These are phyloP conservation scores for Drosophila nr. fundita DNA, from an alignment of 2,888 invertebrate genomes.

Conservation along the genomic window DNA sequence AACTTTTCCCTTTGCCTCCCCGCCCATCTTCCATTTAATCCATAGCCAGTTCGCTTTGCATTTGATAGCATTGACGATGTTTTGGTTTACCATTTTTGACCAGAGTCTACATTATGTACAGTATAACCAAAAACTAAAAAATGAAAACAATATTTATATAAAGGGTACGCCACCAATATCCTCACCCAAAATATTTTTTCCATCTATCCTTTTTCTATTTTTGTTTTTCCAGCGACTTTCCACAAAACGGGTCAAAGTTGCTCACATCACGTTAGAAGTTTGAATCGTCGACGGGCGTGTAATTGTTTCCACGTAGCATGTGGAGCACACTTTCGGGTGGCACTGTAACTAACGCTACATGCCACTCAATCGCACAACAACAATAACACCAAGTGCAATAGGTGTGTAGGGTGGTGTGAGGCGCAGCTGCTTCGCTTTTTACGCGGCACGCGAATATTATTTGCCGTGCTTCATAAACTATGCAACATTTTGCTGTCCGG, in stretches of 20 bases:
- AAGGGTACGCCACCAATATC: not conserved
- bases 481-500: conserved; percentile 70
- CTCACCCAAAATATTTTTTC: conserved; percentile 23
- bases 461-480: conserved; percentile 68
- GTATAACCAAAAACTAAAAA: conserved; percentile 10
- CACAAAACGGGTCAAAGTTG: conserved; percentile 72
- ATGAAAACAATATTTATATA: conserved; percentile 23
- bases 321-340: conserved; percentile 44
- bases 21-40: not conserved
- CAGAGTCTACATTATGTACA: conserved; percentile 32
- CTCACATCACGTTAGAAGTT: conserved; percentile 50
- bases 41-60: conserved; percentile 12
- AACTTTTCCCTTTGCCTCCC: not conserved
- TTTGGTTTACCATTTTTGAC: conserved; percentile 62
- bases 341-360: conserved; percentile 75
- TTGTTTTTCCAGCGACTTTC: conserved; percentile 35
- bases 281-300: conserved; percentile 46
- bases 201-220: conserved; percentile 21
- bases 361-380: conserved; percentile 72
- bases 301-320: conserved; percentile 49
- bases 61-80: conserved; percentile 72
- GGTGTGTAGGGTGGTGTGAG: not conserved
- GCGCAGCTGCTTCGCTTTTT: conserved; percentile 28
- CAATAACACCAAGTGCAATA: conserved; percentile 30
- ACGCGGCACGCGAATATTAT: conserved; percentile 74